Percentiles rank a stretch among this genome's conserved stretches.
These are phyloP conservation scores for Lethenteron reissneri DNA, from an alignment of 2,113 vertebrate species.

Conservation along the genomic window DNA sequence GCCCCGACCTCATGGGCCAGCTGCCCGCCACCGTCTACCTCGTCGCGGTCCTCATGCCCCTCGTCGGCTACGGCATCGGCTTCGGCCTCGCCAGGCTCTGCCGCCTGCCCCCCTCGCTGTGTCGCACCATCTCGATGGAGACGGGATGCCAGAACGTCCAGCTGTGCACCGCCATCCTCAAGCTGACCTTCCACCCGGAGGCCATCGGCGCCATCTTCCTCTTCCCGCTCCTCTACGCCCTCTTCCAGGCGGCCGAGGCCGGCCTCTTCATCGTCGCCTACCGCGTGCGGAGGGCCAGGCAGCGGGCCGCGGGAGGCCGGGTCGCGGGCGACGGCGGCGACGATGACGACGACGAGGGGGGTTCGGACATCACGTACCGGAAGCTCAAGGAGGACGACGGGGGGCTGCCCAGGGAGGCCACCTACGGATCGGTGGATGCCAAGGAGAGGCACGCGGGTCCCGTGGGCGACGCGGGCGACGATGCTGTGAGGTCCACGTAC, in stretches of 20 bases:
- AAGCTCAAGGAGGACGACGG: slow-evolving; percentile 62
- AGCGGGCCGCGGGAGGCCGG: slow-evolving; percentile 11
- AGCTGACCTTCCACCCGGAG: slow-evolving; percentile 68
- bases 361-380: slow-evolving; percentile 52
- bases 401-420: slow-evolving; percentile 25
- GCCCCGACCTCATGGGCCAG: slow-evolving; percentile 55
- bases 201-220: slow-evolving; percentile 81
- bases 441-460: slow-evolving; percentile 20
- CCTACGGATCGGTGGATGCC: slow-evolving; percentile 48
- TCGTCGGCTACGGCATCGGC: slow-evolving; percentile 54
- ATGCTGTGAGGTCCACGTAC: too few species aligned
- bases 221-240: slow-evolving; percentile 80
- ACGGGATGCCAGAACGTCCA: slow-evolving; percentile 94
- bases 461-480: too few species aligned
- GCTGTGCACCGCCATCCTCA: slow-evolving; percentile 84
- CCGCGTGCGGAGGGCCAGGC: slow-evolving; percentile 32
- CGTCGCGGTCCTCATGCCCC: slow-evolving; percentile 69
- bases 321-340: slow-evolving; percentile 48
- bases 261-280: slow-evolving; percentile 66
- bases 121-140: slow-evolving; percentile 65
- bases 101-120: slow-evolving; percentile 48
- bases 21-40: slow-evolving; percentile 62
- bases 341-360: slow-evolving; percentile 28
- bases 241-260: slow-evolving; percentile 79
- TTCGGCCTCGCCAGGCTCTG: slow-evolving; percentile 62